Base-by-base conservation (phyloP, 1,140 invertebrate species). In the Lepidurus couesii region DNA sequence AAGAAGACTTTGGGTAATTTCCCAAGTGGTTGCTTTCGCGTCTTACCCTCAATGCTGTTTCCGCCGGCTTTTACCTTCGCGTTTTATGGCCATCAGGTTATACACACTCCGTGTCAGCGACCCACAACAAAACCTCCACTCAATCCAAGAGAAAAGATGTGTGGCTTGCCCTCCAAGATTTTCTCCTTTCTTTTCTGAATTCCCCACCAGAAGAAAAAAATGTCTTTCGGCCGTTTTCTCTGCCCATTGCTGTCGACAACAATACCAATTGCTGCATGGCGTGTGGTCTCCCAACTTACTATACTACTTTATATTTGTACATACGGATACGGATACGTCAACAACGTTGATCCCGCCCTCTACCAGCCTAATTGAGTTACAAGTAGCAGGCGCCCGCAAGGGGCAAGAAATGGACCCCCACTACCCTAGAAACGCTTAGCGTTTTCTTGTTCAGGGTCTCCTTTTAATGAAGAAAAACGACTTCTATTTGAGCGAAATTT, bases 11-110 rank as follows among this genome's bases (percentile, higher is more conserved):
- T 21, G 53, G 13, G 21, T 65, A 65, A 65, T 65, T 65, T 65
- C 53, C 53, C 53, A 65, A 65, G 53, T 65, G 53, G 53, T 65
- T 65, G 53, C 53, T 65, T 65, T 65, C 34, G 53, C 53, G 53
- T 16, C 53, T 65, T 65, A 65, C 53, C 53, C 53, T 13, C 53
- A 65, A 65, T 65, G n/a, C 53, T 65, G 16, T 65, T 65, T 34
- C 34, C 34, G 34, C 53, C 21, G 53, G 53, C 53, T 65, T 65
- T 65, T 65, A 65, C 53, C 53, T 65, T 34, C 53, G 16, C 16
- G 53, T 21, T 65, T 65, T 65, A 65, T 16, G 53, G 53, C 53
- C 53, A 65, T 65, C 53, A 13, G 53, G 53, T 65, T 65, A 65
- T 65, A 65, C 53, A 65, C 53, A 21, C 53, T 65, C 13, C 13